A percentile compares a stretch with the other conserved stretches of the same genome.
Conservation (phyloP, 2,113 vertebrate genomes). For the Erythrocercus mccallii region DNA sequence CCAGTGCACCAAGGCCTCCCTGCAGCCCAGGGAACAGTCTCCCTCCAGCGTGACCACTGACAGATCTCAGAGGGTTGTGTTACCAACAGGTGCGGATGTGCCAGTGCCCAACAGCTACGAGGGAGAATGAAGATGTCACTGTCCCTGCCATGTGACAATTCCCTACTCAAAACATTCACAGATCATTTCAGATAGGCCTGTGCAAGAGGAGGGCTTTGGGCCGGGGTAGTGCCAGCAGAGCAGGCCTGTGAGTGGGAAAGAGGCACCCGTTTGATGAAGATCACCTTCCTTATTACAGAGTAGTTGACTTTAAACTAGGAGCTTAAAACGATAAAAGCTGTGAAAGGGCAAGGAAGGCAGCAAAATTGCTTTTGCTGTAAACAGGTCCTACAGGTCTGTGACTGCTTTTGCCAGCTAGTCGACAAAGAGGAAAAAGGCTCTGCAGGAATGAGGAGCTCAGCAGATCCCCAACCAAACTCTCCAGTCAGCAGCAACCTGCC, state of each 20-base stretch:
- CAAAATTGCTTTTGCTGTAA: neutral
- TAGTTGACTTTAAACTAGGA: neutral
- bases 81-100: neutral
- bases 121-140: neutral
- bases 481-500: neutral
- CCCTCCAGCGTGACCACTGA: fast-evolving
- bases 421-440: neutral
- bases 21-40: neutral
- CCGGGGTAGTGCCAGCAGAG: neutral
- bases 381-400: neutral
- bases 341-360: neutral
- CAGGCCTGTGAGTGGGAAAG: neutral
- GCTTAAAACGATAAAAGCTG: neutral
- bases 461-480: neutral
- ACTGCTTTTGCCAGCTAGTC: neutral
- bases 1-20: fast-evolving
- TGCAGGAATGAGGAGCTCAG: neutral
- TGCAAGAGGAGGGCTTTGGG: neutral
- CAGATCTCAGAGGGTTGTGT: neutral
- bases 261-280: neutral
- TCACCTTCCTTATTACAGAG: neutral
- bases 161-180: neutral
- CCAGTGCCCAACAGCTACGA: neutral
- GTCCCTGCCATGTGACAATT: neutral
- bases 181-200: neutral